A percentile compares a stretch with the other conserved stretches of the same genome.
phyloP scores from a whole-genome alignment of 2,113 vertebrate species.

The Tachycineta bicolor region DNA sequence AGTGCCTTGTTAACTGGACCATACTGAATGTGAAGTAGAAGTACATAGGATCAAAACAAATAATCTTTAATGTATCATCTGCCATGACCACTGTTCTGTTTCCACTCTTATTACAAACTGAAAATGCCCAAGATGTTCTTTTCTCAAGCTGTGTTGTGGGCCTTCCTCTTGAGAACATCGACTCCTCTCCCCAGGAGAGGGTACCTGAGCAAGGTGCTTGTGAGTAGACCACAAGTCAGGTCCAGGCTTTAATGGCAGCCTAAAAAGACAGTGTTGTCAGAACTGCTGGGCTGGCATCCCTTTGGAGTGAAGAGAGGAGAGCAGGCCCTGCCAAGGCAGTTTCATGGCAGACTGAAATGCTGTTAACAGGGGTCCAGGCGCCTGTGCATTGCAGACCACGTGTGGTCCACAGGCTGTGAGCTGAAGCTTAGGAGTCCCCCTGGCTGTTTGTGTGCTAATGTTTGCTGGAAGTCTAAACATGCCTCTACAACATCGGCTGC shows the following conservation, averaged over 20 bases:
- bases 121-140: not conserved
- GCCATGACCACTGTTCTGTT: not conserved
- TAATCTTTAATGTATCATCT: not conserved
- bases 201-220: not conserved
- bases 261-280: not conserved
- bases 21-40: not conserved
- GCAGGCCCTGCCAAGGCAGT: not conserved
- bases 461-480: not conserved
- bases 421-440: not conserved
- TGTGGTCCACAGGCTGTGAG: not conserved
- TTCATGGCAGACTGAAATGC: not conserved
- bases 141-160: not conserved
- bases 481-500: not conserved
- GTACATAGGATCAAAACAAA: not conserved
- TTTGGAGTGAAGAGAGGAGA: not conserved
- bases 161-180: not conserved
- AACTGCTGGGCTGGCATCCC: not conserved
- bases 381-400: fast-evolving
- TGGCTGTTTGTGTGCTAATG: not conserved
- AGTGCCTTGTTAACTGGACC: not conserved
- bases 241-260: not conserved
- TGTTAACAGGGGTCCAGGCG: not conserved
- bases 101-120: not conserved
- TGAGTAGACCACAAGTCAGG: not conserved
- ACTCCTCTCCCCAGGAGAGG: not conserved